Percentiles rank a stretch among this genome's conserved stretches.
Evolutionary conservation across 2,113 vertebrate genomes (phyloP).

Genomic region (Symphodus melops): DNA sequence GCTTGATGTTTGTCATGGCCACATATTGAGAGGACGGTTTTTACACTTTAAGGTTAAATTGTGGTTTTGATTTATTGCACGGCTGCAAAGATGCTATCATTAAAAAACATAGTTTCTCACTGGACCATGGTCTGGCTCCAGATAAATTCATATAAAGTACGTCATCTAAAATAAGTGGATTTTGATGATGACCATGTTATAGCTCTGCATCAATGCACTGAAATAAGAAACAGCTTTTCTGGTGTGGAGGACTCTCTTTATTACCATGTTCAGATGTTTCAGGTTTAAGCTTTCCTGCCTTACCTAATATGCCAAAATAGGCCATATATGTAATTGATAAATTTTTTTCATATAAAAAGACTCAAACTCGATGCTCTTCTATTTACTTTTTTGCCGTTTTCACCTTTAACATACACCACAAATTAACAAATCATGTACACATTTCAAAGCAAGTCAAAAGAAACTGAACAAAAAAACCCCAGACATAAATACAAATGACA

Average conservation of each 20-base stretch:
- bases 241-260: neutral
- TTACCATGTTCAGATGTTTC: neutral
- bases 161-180: constrained; percentile 12
- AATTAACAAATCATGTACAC: too few species aligned
- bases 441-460: too few species aligned
- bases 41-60: constrained; percentile 19
- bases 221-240: neutral
- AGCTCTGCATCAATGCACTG: neutral
- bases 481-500: too few species aligned
- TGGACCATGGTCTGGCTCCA: neutral
- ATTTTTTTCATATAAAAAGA: too few species aligned
- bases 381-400: too few species aligned
- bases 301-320: neutral
- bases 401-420: too few species aligned
- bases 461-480: too few species aligned
- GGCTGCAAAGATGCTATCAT: constrained; percentile 10
- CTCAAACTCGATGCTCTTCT: too few species aligned
- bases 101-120: constrained; percentile 12
- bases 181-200: constrained; percentile 22
- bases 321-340: neutral
- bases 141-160: constrained; percentile 3
- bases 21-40: constrained; percentile 8
- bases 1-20: constrained; percentile 39
- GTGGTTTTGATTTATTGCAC: constrained; percentile 14
- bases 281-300: neutral